Conservation (phyloP, 2,888 invertebrate species). For the Ephialtes manifestator region DNA sequence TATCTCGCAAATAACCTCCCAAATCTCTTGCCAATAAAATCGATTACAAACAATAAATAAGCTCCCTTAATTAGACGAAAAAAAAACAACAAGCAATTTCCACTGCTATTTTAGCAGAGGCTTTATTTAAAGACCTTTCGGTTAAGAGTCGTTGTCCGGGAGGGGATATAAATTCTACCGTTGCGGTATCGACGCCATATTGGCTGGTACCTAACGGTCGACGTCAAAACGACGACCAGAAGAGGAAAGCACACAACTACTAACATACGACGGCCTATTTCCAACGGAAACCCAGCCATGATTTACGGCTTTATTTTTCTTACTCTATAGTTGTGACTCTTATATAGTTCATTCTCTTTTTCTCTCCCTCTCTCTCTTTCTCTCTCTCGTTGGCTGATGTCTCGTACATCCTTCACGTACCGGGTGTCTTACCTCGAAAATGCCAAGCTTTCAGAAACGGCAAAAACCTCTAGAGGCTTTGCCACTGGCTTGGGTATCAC, state of each 20-base stretch:
- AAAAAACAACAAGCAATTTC: too few species aligned
- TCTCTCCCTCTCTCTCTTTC: neutral
- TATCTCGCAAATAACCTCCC: too few species aligned
- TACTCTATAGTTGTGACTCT: constrained; percentile 3
- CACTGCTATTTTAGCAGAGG: too few species aligned
- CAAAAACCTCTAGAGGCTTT: neutral
- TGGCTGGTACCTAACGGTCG: constrained; percentile 59
- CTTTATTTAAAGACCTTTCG: too few species aligned
- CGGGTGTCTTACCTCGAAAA: constrained; percentile 53
- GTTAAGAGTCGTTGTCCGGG: too few species aligned
- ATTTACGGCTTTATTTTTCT: constrained; percentile 64
- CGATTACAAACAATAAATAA: too few species aligned
- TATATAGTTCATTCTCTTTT: neutral
- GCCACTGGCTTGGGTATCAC: neutral
- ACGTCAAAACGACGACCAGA: constrained; percentile 45
- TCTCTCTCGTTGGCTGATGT: constrained; percentile 8
- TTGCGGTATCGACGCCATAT: constrained; percentile 42
- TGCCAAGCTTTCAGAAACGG: constrained; percentile 10
- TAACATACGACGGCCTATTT: constrained; percentile 54
- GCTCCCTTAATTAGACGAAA: too few species aligned
- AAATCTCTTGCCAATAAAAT: too few species aligned
- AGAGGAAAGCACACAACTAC: too few species aligned
- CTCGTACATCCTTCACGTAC: constrained; percentile 22
- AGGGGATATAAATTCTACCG: neutral
- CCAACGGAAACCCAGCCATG: constrained; percentile 54